Percentiles rank a stretch among this genome's conserved stretches.
These are phyloP conservation scores for Malurus alboscapulatus DNA, from an alignment of 2,113 vertebrate species.

Conservation along the genomic window DNA sequence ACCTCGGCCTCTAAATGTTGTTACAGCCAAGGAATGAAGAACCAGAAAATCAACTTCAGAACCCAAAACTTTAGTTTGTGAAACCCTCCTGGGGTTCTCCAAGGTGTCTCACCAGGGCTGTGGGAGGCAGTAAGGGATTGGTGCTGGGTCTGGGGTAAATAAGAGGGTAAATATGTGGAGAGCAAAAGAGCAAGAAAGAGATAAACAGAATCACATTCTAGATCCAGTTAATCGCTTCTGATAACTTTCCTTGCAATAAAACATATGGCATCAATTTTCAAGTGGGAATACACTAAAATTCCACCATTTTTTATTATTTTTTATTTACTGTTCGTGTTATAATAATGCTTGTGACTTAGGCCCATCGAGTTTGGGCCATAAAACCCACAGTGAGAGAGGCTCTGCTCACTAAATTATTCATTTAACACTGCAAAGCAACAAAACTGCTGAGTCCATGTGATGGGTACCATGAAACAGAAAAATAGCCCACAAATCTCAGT, in stretches of 20 bases:
- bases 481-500: neutral
- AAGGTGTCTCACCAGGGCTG: neutral
- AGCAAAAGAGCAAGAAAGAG: neutral
- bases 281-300: neutral
- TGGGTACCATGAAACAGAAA: neutral
- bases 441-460: neutral
- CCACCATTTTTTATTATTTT: neutral
- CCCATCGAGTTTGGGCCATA: neutral
- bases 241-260: neutral
- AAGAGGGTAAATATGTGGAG: neutral
- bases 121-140: neutral
- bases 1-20: neutral
- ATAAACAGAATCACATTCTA: neutral
- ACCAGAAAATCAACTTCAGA: neutral
- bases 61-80: neutral
- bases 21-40: neutral
- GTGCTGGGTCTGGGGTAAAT: neutral
- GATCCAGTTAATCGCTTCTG: neutral
- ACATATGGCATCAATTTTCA: neutral
- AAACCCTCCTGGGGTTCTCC: neutral
- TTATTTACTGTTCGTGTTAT: neutral
- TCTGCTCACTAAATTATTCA: neutral
- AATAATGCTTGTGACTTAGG: neutral
- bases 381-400: neutral
- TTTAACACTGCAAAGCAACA: neutral